Base-by-base conservation (phyloP, 2,113 vertebrate species). In the Mungos mungo region DNA sequence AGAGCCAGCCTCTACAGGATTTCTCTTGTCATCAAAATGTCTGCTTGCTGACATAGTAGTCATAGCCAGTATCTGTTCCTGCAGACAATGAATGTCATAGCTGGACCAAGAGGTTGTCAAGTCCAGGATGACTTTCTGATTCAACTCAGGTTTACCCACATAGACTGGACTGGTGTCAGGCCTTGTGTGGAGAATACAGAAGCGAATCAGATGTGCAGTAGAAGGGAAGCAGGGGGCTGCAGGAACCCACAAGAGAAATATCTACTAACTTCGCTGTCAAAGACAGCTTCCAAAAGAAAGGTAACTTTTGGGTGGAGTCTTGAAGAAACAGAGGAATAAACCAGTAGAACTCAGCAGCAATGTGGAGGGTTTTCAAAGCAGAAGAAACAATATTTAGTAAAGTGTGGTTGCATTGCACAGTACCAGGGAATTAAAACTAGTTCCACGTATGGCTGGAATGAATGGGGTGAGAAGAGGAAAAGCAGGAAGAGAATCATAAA, bases 61-160 rank as follows among this genome's bases (percentile, higher is more conserved):
- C 68, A 82, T 41, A 65, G 82, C 33, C 85, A 93, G 23, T 57
- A 81, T 66, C 72, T 72, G 23, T 25, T 88, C 45, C 79, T 88
- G 2, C 72, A 88, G 45, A 23, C 91, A 94, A 15, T 31, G 57
- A 76, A 88, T 69, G 63, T 96, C 69, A 84, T 71, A 93, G 52
- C 7, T 87, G 52, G n/a, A 92, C 29, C 50, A 95, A 84, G 57
- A 95, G 18, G 63, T 85, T 65, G 79, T 72, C 50, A 97, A 90
- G 74, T 63, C 38, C 83, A 95, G 82, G 29, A 80, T 63, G 65
- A 94, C 35, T 77, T 95, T 95, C 71, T 68, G 41, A 97, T 84
- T 93, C 57, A 90, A 52, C 23, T 85, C 25, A 63, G 60, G 33
- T 95, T 85, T 90, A 69, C 41, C 41, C 93, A 95, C 54, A 81